Conservation (phyloP, 2,113 vertebrate species). For the Embiotoca jacksoni region DNA sequence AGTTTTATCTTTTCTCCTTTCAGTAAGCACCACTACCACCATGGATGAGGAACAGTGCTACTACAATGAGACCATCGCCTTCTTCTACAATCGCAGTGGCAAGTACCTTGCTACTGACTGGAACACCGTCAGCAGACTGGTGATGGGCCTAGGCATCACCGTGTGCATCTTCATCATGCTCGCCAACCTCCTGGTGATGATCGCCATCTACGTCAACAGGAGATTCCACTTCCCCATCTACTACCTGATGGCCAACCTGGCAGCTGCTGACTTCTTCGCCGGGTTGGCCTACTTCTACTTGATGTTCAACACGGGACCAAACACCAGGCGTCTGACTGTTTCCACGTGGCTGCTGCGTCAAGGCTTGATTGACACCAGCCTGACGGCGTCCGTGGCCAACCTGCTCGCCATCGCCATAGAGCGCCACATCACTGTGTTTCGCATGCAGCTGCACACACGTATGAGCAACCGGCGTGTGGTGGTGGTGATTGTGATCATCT, state of each 20-base stretch:
- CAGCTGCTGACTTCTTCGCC: constrained; percentile 98
- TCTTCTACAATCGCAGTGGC: constrained; percentile 97
- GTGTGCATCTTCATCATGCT: constrained; percentile 99
- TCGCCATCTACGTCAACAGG: constrained; percentile 98
- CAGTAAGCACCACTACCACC: constrained; percentile 57
- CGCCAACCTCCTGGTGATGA: constrained; percentile 98
- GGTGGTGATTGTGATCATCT: constrained; percentile 98
- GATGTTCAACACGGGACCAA: constrained; percentile 99
- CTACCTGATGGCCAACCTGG: constrained; percentile 99
- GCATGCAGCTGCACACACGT: constrained; percentile 98
- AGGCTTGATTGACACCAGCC: constrained; percentile 97
- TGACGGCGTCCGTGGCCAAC: constrained; percentile 97
- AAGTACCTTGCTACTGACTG: constrained; percentile 94
- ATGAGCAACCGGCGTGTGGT: constrained; percentile 99
- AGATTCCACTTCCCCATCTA: constrained; percentile 99
- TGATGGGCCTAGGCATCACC: constrained; percentile 98
- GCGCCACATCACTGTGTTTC: constrained; percentile 98
- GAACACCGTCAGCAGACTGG: constrained; percentile 96
- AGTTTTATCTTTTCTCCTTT: constrained; percentile 33
- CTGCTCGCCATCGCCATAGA: constrained; percentile 97
- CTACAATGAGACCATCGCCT: constrained; percentile 99
- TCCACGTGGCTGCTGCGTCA: constrained; percentile 98
- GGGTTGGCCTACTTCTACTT: constrained; percentile 99
- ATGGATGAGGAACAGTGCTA: constrained; percentile 93
- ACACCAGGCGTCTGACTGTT: constrained; percentile 94